Base-by-base conservation (phyloP, 2,888 invertebrate species). In the Slavum lentiscoides region DNA sequence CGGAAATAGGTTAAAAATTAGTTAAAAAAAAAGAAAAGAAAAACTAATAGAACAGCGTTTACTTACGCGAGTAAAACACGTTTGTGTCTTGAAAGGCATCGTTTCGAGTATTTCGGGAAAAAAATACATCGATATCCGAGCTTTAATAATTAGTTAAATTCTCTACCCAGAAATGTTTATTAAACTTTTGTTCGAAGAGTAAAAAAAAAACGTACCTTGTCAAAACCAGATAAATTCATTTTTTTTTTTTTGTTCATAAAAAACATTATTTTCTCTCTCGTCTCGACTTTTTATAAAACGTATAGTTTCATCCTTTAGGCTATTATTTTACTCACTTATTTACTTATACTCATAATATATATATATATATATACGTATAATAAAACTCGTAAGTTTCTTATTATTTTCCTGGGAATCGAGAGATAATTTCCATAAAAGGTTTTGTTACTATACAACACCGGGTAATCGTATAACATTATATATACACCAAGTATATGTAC, bases 151-250 rank as follows among this genome's bases (percentile, higher is more conserved):
- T 4, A 30, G 30, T 30, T 30, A 4, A 30, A 30, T 30, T 30
- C 30, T 30, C 30, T 30, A 30, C 30, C 30, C 30, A 53, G 37
- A 66, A 66, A 74, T 55, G n/a, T 37, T 74, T 74, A 74, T 55
- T 74, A 66, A 64, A 66, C 37, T 74, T 74, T 74, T 55, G 55
- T 74, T 66, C 66, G 37, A 66, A 64, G 53, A 74, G 55, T 30
- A 74, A 55, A 64, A 73, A 64, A 30, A 66, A 5, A 9, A 37
- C 17, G 37, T 64, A 49, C 23, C 53, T 53, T 74, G 64, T 37
- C 74, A 74, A 66, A 74, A 64, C 55, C 64, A 74, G 64, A 74
- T 74, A 21, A 74, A 55, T 74, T 74, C 9, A 17, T 37, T 74
- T 64, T 64, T 30, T 64, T 53, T 43, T 43, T 11, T 11, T 11